phyloP scores from a whole-genome alignment of 2,113 vertebrate species.

The Gnathonemus longibarbis region DNA sequence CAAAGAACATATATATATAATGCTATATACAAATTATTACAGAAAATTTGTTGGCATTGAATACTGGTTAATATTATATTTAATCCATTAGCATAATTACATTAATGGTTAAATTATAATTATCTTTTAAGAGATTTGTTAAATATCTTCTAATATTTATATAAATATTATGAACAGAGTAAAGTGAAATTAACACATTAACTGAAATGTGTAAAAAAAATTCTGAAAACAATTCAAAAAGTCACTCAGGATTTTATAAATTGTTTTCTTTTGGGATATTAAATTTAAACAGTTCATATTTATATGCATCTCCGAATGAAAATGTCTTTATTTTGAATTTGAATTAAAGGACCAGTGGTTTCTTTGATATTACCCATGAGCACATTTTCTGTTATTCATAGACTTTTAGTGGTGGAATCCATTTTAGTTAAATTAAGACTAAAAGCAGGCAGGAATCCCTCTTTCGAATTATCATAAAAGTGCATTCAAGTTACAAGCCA shows the following conservation, averaged over 20 bases:
- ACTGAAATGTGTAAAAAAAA: background rate
- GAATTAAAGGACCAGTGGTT: background rate
- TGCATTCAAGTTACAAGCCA: background rate
- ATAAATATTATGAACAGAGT: background rate
- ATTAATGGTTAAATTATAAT: background rate
- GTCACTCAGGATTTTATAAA: background rate
- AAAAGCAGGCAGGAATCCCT: background rate
- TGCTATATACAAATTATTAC: slow-evolving; percentile 5
- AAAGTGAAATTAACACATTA: background rate
- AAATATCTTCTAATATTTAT: background rate
- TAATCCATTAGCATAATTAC: background rate
- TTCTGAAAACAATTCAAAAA: background rate
- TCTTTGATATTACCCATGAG: background rate
- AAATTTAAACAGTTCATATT: background rate
- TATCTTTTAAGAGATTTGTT: background rate
- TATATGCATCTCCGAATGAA: background rate
- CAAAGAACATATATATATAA: background rate
- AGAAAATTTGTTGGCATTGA: background rate
- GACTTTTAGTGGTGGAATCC: background rate
- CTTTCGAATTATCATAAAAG: background rate
- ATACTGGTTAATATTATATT: background rate
- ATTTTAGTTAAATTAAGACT: background rate
- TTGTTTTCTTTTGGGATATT: background rate
- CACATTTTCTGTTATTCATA: background rate
- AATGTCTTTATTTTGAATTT: background rate